These are phyloP conservation scores for Drosophila koepferae DNA, from an alignment of 2,888 invertebrate species.

Conservation along the genomic window DNA sequence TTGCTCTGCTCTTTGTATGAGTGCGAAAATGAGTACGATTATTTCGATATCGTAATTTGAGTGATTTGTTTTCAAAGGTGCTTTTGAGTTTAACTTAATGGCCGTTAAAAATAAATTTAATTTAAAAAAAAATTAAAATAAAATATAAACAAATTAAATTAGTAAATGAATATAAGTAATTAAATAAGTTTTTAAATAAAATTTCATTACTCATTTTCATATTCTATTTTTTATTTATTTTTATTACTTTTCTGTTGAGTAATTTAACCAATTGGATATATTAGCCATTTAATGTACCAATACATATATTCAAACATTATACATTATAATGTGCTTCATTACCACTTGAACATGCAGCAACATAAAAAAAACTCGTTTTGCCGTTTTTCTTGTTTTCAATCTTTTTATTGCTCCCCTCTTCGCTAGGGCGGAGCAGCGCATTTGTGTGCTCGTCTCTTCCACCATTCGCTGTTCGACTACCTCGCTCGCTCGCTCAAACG, in stretches of 20 bases:
- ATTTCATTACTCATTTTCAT: too few species aligned
- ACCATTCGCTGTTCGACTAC: slow-evolving; percentile 41
- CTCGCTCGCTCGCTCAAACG: slow-evolving; percentile 52
- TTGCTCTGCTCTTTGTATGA: slow-evolving; percentile 4
- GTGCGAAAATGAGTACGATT: not conserved
- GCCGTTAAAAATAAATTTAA: slow-evolving; percentile 1
- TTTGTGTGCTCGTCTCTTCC: slow-evolving; percentile 42
- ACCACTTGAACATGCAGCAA: slow-evolving; percentile 6
- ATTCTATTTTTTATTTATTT: too few species aligned
- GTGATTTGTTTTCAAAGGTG: not conserved
- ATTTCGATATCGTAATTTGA: slow-evolving; percentile 21
- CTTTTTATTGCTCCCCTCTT: slow-evolving; percentile 10
- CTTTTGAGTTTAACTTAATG: slow-evolving; percentile 5
- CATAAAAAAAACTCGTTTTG: slow-evolving; percentile 48
- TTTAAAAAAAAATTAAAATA: not conserved
- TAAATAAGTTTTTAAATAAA: not conserved
- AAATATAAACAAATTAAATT: not conserved
- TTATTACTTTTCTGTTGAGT: not conserved
- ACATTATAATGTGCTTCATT: not conserved
- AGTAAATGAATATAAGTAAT: not conserved
- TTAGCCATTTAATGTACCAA: not conserved
- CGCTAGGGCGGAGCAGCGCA: slow-evolving; percentile 58
- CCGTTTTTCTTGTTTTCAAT: slow-evolving; percentile 12
- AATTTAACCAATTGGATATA: not conserved
- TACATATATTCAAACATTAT: not conserved